Percentiles rank a stretch among this genome's conserved stretches.
phyloP scores from a whole-genome alignment of 2,888 invertebrate species.

The Bunonema sp. region DNA sequence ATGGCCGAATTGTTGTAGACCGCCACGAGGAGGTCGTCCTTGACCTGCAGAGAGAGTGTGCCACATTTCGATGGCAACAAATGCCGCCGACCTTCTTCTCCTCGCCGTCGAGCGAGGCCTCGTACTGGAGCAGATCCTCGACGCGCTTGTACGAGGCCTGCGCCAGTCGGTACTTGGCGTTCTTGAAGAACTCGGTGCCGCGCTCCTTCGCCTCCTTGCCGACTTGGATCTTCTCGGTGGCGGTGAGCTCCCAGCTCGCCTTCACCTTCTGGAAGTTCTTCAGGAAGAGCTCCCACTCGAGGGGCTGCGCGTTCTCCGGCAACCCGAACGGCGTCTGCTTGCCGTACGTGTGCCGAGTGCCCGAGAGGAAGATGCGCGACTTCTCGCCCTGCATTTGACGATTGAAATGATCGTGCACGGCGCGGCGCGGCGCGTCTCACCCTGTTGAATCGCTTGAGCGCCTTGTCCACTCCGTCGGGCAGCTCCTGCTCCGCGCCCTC shows the following conservation, averaged over 20 bases:
- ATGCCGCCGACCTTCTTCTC: constrained; percentile 9
- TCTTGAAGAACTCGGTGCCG: constrained; percentile 66
- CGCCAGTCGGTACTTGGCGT: constrained; percentile 62
- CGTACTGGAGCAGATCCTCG: constrained; percentile 54
- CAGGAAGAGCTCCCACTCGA: constrained; percentile 68
- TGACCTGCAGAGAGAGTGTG: constrained; percentile 5
- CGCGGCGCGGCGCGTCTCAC: constrained; percentile 58
- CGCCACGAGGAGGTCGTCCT: constrained; percentile 20
- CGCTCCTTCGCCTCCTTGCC: constrained; percentile 70
- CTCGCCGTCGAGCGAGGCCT: constrained; percentile 22
- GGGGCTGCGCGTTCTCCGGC: constrained; percentile 38
- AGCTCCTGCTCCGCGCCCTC: constrained; percentile 65
- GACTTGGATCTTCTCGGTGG: constrained; percentile 64
- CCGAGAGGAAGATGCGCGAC: constrained; percentile 15
- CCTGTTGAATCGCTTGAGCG: constrained; percentile 64
- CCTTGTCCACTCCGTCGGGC: constrained; percentile 67
- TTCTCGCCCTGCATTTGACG: constrained; percentile 21
- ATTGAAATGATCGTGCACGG: too few species aligned
- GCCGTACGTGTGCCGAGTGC: background rate
- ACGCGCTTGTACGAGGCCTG: constrained; percentile 72
- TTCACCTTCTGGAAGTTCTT: constrained; percentile 66
- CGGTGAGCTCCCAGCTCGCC: constrained; percentile 68
- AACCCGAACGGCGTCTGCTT: background rate
- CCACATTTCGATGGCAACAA: background rate
- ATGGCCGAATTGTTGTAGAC: constrained; percentile 29